Percentiles rank a stretch among this genome's conserved stretches.
Evolutionary conservation across 2,113 vertebrate genomes (phyloP).

Genomic region (Mus spicilegus): DNA sequence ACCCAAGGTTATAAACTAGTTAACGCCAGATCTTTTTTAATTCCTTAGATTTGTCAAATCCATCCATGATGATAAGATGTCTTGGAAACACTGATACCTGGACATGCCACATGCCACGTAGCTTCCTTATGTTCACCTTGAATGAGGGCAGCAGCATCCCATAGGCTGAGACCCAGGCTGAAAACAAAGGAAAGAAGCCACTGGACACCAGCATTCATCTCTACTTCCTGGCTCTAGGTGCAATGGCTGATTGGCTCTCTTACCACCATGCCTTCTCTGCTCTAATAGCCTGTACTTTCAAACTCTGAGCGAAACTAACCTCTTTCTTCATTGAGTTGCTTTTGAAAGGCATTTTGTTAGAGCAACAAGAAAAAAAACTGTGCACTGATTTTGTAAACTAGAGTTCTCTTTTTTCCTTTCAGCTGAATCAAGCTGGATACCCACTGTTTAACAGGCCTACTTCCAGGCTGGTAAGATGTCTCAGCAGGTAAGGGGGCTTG

Average conservation of each 20-base stretch:
- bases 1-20: neutral
- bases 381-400: neutral
- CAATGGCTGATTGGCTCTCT: neutral
- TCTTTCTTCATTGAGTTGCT: neutral
- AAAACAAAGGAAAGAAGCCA: neutral
- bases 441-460: neutral
- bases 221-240: neutral
- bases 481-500: neutral
- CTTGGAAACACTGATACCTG: neutral
- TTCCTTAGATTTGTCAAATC: slow-evolving; percentile 7
- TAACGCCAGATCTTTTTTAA: slow-evolving; percentile 1
- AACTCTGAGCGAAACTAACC: neutral
- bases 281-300: neutral
- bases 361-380: neutral
- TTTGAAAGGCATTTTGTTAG: neutral
- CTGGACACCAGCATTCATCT: neutral
- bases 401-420: neutral
- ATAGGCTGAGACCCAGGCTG: neutral
- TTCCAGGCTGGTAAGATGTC: neutral
- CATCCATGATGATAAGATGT: neutral
- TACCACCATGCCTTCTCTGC: neutral
- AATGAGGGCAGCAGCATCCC: neutral
- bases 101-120: neutral
- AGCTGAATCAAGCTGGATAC: neutral
- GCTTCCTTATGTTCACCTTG: neutral